These are phyloP conservation scores for Camelus dromedarius DNA, from an alignment of 2,113 vertebrate genomes.

Conservation along the genomic window DNA sequence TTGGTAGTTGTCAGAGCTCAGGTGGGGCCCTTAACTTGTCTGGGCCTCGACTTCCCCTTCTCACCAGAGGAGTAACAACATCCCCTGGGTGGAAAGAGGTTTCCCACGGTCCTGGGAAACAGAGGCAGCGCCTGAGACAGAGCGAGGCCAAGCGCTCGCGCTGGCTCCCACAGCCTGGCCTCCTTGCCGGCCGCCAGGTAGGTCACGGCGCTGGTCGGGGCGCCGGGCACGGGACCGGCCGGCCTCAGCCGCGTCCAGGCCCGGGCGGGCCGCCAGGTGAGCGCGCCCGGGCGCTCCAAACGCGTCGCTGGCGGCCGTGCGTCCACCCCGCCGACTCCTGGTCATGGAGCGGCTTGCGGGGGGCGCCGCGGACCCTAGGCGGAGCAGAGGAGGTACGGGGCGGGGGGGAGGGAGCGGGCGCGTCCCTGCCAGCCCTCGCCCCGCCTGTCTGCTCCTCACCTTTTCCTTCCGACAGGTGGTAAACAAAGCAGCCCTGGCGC, in stretches of 20 bases:
- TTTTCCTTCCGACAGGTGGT: constrained; percentile 41
- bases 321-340: background rate
- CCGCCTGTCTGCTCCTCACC: background rate
- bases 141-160: background rate
- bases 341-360: constrained; percentile 51
- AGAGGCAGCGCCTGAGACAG: constrained; percentile 6
- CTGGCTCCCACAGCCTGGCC: constrained; percentile 19
- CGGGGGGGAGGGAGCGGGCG: constrained; percentile 82
- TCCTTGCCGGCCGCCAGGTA: constrained; percentile 51
- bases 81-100: background rate
- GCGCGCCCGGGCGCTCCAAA: background rate
- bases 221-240: background rate
- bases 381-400: constrained; percentile 65
- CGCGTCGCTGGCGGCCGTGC: background rate
- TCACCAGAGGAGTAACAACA: background rate
- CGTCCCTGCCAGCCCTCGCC: background rate
- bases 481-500: constrained; percentile 33
- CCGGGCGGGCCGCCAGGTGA: constrained; percentile 64
- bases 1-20: background rate
- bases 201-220: constrained; percentile 18
- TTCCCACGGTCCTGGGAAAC: background rate
- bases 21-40: background rate
- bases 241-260: constrained; percentile 14
- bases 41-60: background rate
- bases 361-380: background rate